A percentile compares a stretch with the other conserved stretches of the same genome.
These are phyloP conservation scores for Drosophila cyrtoloma DNA, from an alignment of 2,888 invertebrate species.

Conservation along the genomic window DNA sequence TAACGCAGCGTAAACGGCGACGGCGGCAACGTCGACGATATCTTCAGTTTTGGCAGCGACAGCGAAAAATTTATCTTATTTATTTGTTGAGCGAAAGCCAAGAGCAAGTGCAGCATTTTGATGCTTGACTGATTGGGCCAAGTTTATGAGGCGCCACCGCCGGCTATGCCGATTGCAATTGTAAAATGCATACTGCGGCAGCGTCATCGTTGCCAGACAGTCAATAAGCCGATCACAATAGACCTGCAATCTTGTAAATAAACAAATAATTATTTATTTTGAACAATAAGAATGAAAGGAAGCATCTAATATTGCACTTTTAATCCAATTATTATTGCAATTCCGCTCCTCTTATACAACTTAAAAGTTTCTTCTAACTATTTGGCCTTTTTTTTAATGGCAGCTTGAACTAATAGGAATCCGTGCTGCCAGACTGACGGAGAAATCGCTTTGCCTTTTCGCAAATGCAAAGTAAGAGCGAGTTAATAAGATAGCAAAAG, in stretches of 20 bases:
- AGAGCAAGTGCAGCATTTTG: conserved; percentile 74
- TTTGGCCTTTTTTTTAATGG: background rate
- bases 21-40: conserved; percentile 33
- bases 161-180: conserved; percentile 22
- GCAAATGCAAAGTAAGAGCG: background rate
- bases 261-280: background rate
- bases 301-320: background rate
- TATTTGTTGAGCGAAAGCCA: conserved; percentile 72
- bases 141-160: conserved; percentile 57
- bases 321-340: background rate
- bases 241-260: conserved; percentile 8
- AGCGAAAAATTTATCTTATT: conserved; percentile 80
- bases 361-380: background rate
- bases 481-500: conserved; percentile 6
- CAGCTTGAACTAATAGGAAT: background rate
- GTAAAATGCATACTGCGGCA: background rate
- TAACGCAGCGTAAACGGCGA: conserved; percentile 84
- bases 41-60: conserved; percentile 71
- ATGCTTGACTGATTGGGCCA: conserved; percentile 81
- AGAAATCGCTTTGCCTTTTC: no score
- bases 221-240: background rate
- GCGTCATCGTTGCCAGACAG: conserved; percentile 28
- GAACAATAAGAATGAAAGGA: background rate
- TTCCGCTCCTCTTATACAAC: background rate
- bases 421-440: conserved; percentile 12